These are phyloP conservation scores for Proterorhinus semilunaris DNA, from an alignment of 2,113 vertebrate genomes.

Conservation along the genomic window DNA sequence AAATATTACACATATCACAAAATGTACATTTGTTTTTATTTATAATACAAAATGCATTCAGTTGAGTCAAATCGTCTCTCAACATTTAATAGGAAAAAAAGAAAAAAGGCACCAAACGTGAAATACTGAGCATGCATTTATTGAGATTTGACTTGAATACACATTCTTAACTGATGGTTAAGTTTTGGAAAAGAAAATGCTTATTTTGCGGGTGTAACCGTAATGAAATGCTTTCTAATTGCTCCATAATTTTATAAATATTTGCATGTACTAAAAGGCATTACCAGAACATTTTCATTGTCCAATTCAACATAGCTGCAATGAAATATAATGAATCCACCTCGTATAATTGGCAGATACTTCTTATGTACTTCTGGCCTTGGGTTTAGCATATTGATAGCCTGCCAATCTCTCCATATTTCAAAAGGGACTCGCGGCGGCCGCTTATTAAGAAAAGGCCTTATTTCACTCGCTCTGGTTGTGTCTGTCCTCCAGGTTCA, in stretches of 20 bases:
- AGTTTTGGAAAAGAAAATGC: no score
- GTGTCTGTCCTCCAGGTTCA: constrained; percentile 20
- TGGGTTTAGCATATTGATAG: constrained; percentile 36
- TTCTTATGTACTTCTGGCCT: neutral
- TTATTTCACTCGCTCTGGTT: constrained; percentile 20
- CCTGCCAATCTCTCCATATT: constrained; percentile 38
- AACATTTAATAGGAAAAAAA: no score
- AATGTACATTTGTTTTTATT: neutral
- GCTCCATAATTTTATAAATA: neutral
- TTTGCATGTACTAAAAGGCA: neutral
- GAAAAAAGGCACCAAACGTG: no score
- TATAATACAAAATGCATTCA: neutral
- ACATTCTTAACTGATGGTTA: no score
- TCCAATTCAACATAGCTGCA: neutral
- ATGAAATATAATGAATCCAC: neutral
- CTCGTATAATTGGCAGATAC: neutral
- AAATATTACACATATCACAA: neutral
- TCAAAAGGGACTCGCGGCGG: constrained; percentile 19
- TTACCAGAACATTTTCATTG: neutral
- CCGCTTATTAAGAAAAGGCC: constrained; percentile 28
- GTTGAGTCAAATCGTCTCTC: no score
- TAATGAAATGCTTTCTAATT: no score
- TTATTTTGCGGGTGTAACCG: no score
- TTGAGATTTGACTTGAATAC: no score
- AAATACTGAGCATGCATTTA: no score